Percentiles rank a stretch among this genome's conserved stretches.
Conservation (phyloP, 2,113 vertebrate species). For the Edolisoma coerulescens region DNA sequence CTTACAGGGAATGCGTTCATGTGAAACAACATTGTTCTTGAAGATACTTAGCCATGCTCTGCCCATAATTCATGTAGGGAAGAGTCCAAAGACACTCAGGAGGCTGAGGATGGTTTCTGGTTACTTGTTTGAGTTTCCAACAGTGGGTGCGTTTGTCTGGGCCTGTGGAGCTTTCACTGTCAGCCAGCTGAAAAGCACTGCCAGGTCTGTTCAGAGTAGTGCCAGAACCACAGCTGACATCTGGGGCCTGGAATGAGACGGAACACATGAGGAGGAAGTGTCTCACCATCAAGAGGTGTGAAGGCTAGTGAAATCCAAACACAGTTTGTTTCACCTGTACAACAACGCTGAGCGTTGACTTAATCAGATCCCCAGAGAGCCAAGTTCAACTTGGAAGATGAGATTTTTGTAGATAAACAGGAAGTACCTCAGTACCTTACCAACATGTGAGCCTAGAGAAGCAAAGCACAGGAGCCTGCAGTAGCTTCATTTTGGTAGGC, state of each 20-base stretch:
- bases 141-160: background rate
- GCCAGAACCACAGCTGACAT: background rate
- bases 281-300: background rate
- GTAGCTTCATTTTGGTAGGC: background rate
- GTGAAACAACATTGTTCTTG: background rate
- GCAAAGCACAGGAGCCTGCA: background rate
- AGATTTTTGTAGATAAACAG: background rate
- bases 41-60: background rate
- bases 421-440: background rate
- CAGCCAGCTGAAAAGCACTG: background rate
- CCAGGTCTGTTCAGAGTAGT: background rate
- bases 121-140: background rate
- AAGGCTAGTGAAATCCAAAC: background rate
- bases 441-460: background rate
- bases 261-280: rapidly evolving
- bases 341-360: background rate
- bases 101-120: background rate
- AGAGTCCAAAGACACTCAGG: background rate
- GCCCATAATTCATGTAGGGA: background rate
- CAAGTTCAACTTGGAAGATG: background rate
- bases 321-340: background rate
- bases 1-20: background rate
- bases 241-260: background rate
- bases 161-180: background rate
- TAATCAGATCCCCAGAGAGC: background rate